phyloP scores from a whole-genome alignment of 2,113 vertebrate genomes.

The Channa maculata region DNA sequence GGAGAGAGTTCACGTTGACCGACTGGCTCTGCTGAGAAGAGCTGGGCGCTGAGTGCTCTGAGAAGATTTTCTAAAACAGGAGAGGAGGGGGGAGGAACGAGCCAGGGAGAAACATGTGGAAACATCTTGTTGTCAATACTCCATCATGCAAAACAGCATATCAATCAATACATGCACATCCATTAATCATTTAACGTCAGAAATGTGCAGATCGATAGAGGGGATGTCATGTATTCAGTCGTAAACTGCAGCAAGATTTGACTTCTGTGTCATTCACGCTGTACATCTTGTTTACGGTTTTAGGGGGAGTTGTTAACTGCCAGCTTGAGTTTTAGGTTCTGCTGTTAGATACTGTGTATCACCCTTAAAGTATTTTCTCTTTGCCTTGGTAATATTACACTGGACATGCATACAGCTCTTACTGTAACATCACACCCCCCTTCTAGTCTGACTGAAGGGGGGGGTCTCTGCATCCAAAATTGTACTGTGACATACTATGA shows the following conservation, averaged over 20 bases:
- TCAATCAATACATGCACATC: slow-evolving; percentile 40
- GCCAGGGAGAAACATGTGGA: background rate
- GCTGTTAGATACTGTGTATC: too few relatives aligned
- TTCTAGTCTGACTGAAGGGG: too few relatives aligned
- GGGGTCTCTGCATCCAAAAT: too few relatives aligned
- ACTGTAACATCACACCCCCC: too few relatives aligned
- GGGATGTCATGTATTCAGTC: slow-evolving; percentile 22
- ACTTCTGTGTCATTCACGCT: background rate
- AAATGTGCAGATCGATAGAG: slow-evolving; percentile 32
- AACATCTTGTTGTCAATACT: slow-evolving; percentile 21
- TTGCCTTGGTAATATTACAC: too few relatives aligned
- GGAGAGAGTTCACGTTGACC: background rate
- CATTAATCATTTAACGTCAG: slow-evolving; percentile 43
- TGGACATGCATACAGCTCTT: too few relatives aligned
- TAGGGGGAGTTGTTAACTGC: too few relatives aligned
- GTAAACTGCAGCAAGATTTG: slow-evolving; percentile 5
- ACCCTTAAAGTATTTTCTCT: too few relatives aligned
- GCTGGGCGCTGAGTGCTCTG: slow-evolving; percentile 75
- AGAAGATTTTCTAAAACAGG: slow-evolving; percentile 86
- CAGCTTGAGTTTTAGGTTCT: too few relatives aligned
- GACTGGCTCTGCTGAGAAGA: slow-evolving; percentile 52
- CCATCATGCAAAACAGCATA: slow-evolving; percentile 43
- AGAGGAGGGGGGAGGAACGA: background rate
- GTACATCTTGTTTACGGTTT: background rate
- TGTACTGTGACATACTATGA: too few relatives aligned